Evolutionary conservation across 1,140 invertebrate species (phyloP).

Genomic region (Leptoteleia sp.): DNA sequence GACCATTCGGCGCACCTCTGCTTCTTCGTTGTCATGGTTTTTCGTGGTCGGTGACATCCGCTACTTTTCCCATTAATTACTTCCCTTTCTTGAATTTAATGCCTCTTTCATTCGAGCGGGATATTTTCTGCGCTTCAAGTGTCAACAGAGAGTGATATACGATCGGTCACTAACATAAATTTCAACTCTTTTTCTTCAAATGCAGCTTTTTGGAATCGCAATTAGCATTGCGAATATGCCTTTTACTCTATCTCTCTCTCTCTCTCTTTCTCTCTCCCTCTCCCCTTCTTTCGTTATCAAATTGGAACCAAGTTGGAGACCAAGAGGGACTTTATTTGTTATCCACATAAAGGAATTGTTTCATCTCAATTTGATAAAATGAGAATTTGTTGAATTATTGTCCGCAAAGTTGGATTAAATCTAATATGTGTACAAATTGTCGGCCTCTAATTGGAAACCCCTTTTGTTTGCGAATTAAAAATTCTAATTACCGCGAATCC

Average conservation of each 20-base stretch:
- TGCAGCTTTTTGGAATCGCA: too few relatives aligned
- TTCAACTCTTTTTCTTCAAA: background rate
- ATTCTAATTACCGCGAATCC: background rate
- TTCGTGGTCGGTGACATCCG: constrained; percentile 29
- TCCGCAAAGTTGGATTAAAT: too few relatives aligned
- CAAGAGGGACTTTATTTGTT: too few relatives aligned
- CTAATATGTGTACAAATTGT: too few relatives aligned
- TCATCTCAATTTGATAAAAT: too few relatives aligned
- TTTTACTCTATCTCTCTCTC: too few relatives aligned
- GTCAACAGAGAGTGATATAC: constrained; percentile 6
- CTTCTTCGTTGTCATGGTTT: constrained; percentile 26
- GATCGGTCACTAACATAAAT: background rate
- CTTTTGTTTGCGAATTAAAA: background rate
- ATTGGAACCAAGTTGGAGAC: too few relatives aligned
- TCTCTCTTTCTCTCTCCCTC: too few relatives aligned
- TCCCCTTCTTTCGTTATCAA: too few relatives aligned
- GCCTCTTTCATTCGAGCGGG: constrained; percentile 6
- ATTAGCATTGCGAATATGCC: too few relatives aligned
- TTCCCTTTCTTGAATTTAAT: constrained; percentile 25
- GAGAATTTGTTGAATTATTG: too few relatives aligned
- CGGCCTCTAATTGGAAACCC: background rate
- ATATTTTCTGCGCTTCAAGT: constrained; percentile 14
- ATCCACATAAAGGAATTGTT: too few relatives aligned
- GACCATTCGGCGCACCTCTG: constrained; percentile 4
- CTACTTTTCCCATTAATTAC: constrained; percentile 47